These are phyloP conservation scores for Drosophila meridiana DNA, from an alignment of 2,888 invertebrate genomes.

Conservation along the genomic window DNA sequence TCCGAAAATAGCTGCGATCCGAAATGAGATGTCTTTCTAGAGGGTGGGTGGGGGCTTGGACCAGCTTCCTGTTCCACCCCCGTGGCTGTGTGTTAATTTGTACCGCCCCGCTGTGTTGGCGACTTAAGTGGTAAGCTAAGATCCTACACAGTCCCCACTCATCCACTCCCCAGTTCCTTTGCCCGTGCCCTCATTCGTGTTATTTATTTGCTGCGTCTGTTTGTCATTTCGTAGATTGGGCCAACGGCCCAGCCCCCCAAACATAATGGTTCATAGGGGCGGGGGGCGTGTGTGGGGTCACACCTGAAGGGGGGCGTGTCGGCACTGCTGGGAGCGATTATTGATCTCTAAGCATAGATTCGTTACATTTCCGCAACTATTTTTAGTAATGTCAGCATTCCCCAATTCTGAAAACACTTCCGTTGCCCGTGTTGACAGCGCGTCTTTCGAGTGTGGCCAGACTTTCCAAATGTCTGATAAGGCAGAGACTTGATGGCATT, in stretches of 20 bases:
- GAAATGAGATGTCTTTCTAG: constrained; percentile 17
- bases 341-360: constrained; percentile 74
- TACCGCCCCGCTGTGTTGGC: constrained; percentile 46
- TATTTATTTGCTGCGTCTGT: constrained; percentile 79
- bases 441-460: constrained; percentile 1
- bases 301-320: constrained; percentile 21
- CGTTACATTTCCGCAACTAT: constrained; percentile 66
- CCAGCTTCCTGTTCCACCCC: constrained; percentile 50
- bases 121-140: constrained; percentile 68
- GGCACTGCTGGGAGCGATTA: constrained; percentile 59
- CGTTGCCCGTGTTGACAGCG: constrained; percentile 58
- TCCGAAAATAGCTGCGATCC: constrained; percentile 51
- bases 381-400: constrained; percentile 27
- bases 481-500: constrained; percentile 2
- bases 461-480: background rate
- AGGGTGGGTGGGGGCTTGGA: background rate
- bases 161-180: background rate
- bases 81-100: constrained; percentile 62
- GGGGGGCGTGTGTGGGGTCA: too few relatives aligned
- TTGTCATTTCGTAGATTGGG: constrained; percentile 60
- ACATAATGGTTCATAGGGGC: background rate
- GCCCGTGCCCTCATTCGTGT: constrained; percentile 38
- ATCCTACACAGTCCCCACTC: background rate
- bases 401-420: constrained; percentile 56
- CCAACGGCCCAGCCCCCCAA: constrained; percentile 5